Percentiles rank a stretch among this genome's conserved stretches.
Evolutionary conservation across 2,797 vertebrate species (phyloP).

Genomic region (Muraenolepis orangiensis): DNA sequence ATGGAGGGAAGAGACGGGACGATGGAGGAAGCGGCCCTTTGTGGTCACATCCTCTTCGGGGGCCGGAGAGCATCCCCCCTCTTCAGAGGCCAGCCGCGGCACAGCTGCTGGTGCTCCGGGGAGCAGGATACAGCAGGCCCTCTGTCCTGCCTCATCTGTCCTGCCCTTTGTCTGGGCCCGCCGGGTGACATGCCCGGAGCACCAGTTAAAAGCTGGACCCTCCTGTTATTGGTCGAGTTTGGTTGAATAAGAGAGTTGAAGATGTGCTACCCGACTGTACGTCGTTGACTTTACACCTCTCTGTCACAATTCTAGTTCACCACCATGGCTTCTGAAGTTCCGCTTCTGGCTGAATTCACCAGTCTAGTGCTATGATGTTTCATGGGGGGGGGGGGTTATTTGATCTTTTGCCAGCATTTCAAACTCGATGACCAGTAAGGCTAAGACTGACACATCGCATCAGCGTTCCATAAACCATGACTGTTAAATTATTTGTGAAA

Average conservation of each 20-base stretch:
- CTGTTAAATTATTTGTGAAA: background rate
- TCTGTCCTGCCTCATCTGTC: constrained; percentile 13
- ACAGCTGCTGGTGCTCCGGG: constrained; percentile 60
- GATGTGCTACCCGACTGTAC: background rate
- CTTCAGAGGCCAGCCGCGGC: constrained; percentile 58
- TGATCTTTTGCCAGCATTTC: background rate
- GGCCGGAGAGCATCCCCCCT: constrained; percentile 37
- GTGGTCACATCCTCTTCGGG: constrained; percentile 71
- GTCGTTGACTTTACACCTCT: too few species aligned
- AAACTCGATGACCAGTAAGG: background rate
- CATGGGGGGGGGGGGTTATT: background rate
- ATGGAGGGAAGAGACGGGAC: constrained; percentile 68
- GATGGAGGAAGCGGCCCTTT: constrained; percentile 73
- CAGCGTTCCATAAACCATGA: background rate
- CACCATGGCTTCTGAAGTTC: background rate
- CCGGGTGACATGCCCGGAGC: constrained; percentile 15
- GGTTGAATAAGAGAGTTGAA: background rate
- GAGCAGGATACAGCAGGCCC: constrained; percentile 11
- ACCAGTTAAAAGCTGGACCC: background rate
- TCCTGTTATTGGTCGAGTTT: background rate
- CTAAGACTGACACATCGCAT: background rate
- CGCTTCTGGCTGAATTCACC: background rate
- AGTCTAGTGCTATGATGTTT: background rate
- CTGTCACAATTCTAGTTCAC: background rate
- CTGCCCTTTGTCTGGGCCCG: constrained; percentile 36